Percentiles rank a stretch among this genome's conserved stretches.
These are phyloP conservation scores for Drosophila bunnanda DNA, from an alignment of 2,888 invertebrate genomes.

Conservation along the genomic window DNA sequence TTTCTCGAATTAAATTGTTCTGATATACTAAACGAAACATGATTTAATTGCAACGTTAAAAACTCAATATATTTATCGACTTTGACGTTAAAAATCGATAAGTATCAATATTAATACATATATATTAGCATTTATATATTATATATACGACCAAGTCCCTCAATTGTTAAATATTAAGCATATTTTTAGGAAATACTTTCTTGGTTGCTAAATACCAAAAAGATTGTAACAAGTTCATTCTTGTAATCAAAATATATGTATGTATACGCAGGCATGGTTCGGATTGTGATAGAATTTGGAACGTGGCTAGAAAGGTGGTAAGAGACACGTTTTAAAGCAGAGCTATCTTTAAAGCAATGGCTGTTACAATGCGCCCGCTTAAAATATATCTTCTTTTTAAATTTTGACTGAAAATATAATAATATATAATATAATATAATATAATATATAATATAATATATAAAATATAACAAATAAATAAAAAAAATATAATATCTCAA, in stretches of 20 bases:
- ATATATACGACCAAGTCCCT: too few species aligned
- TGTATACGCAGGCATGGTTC: not conserved
- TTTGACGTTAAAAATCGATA: not conserved
- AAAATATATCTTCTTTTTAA: too few species aligned
- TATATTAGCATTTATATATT: not conserved
- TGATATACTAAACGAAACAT: not conserved
- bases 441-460: too few species aligned
- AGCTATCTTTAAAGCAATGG: not conserved
- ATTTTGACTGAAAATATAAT: too few species aligned
- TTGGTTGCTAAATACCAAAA: not conserved
- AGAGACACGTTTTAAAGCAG: not conserved
- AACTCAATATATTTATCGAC: not conserved
- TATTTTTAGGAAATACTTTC: too few species aligned
- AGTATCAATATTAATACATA: not conserved
- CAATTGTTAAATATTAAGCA: not conserved
- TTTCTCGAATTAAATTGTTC: not conserved
- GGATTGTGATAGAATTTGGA: not conserved
- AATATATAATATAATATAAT: too few species aligned
- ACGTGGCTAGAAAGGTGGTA: slow-evolving; percentile 5
- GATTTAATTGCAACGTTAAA: not conserved
- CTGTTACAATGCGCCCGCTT: too few species aligned
- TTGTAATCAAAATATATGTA: not conserved
- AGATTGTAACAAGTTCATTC: too few species aligned
- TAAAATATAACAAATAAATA: too few species aligned
- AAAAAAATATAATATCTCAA: not conserved